Conservation (phyloP, 2,888 invertebrate species). For the Cephus nigrinus region DNA sequence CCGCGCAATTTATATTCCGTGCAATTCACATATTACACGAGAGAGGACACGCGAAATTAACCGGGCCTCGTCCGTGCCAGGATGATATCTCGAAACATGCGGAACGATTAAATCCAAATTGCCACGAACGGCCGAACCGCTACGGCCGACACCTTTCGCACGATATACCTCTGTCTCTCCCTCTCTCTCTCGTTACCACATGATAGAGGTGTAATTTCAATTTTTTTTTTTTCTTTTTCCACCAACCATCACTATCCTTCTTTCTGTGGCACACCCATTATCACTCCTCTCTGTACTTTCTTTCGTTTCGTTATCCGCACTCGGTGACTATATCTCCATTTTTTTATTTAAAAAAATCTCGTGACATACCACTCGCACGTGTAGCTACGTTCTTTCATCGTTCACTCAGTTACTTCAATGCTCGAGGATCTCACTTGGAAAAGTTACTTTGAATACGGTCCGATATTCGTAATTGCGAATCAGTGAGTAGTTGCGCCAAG, state of each 20-base stretch:
- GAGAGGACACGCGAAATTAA: not conserved
- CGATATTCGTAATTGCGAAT: not conserved
- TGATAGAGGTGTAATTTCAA: not conserved
- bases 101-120: not conserved
- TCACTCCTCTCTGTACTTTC: not conserved
- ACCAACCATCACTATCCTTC: not conserved
- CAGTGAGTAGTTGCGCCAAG: not conserved
- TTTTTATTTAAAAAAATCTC: not conserved
- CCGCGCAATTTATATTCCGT: not conserved
- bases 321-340: not conserved
- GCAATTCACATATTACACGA: not conserved
- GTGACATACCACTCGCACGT: not conserved
- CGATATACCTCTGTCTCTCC: constrained; percentile 18
- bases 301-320: not conserved
- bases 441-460: not conserved
- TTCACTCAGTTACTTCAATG: not conserved
- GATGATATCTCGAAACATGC: not conserved
- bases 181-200: constrained; percentile 14
- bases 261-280: not conserved
- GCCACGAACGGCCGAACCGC: not conserved
- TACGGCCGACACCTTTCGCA: constrained; percentile 8
- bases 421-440: not conserved
- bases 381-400: not conserved
- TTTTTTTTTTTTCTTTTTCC: no score
- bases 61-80: not conserved